These are phyloP conservation scores for Chelidonichthys spinosus DNA, from an alignment of 2,797 vertebrate genomes.

Conservation along the genomic window DNA sequence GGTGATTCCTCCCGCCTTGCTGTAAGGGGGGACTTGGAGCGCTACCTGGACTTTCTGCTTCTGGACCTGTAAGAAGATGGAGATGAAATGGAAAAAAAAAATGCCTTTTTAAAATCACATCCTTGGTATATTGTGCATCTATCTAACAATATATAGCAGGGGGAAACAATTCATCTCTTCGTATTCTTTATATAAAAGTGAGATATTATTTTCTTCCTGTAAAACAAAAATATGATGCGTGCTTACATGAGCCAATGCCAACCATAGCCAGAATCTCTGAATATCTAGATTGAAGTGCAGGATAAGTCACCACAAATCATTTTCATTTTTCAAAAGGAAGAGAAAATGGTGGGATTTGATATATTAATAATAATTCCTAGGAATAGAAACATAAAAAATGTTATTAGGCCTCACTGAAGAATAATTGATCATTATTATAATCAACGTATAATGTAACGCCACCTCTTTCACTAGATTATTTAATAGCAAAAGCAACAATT, in stretches of 20 bases:
- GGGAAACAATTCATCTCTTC: too few species aligned
- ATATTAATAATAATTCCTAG: background rate
- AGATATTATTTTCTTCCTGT: too few species aligned
- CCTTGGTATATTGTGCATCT: too few species aligned
- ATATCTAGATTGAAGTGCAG: background rate
- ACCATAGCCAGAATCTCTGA: background rate
- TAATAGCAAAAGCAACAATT: background rate
- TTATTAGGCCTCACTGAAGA: background rate
- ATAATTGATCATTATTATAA: background rate
- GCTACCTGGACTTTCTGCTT: conserved; percentile 72
- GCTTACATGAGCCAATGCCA: background rate
- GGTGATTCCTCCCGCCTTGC: conserved; percentile 72
- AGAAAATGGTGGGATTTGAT: background rate
- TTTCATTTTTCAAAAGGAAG: background rate
- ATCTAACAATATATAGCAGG: too few species aligned
- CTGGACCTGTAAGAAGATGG: conserved; percentile 70
- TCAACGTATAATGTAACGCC: too few species aligned
- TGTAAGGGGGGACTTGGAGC: conserved; percentile 69
- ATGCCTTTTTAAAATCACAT: too few species aligned
- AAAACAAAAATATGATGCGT: too few species aligned
- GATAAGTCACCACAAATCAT: background rate
- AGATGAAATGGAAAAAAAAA: background rate
- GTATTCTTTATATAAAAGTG: too few species aligned
- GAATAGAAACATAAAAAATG: background rate
- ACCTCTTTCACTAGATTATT: too few species aligned